A percentile compares a stretch with the other conserved stretches of the same genome.
These are phyloP conservation scores for Leptopilina myrica DNA, from an alignment of 2,888 invertebrate species.

Conservation along the genomic window DNA sequence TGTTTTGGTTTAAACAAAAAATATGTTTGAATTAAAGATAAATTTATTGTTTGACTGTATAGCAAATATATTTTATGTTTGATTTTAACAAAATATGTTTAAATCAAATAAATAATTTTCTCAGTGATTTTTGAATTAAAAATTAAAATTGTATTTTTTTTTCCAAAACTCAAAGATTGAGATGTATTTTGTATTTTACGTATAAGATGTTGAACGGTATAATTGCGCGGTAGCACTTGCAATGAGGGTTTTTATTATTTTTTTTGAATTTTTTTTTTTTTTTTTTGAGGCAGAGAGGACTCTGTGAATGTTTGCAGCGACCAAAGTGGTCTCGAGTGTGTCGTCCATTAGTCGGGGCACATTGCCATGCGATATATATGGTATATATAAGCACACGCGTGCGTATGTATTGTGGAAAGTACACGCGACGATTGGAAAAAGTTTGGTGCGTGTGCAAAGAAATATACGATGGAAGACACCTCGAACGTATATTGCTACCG, in stretches of 20 bases:
- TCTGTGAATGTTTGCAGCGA: conserved; percentile 72
- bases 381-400: too few species aligned
- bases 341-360: conserved; percentile 74
- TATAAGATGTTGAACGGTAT: conserved; percentile 18
- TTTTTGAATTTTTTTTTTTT: conserved; percentile 56
- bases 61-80: too few species aligned
- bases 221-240: conserved; percentile 50
- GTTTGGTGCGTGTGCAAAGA: conserved; percentile 71
- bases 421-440: conserved; percentile 61
- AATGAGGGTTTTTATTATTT: conserved; percentile 66
- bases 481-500: conserved; percentile 72
- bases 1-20: too few species aligned
- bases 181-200: not conserved
- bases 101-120: too few species aligned
- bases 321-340: conserved; percentile 76
- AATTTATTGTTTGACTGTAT: too few species aligned
- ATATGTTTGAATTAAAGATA: too few species aligned
- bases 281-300: conserved; percentile 65
- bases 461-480: conserved; percentile 74
- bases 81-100: too few species aligned
- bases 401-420: conserved; percentile 44
- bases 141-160: not conserved
- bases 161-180: not conserved
- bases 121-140: too few species aligned
- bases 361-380: conserved; percentile 42